A percentile compares a stretch with the other conserved stretches of the same genome.
phyloP scores from a whole-genome alignment of 2,113 vertebrate species.

The Peromyscus maniculatus region DNA sequence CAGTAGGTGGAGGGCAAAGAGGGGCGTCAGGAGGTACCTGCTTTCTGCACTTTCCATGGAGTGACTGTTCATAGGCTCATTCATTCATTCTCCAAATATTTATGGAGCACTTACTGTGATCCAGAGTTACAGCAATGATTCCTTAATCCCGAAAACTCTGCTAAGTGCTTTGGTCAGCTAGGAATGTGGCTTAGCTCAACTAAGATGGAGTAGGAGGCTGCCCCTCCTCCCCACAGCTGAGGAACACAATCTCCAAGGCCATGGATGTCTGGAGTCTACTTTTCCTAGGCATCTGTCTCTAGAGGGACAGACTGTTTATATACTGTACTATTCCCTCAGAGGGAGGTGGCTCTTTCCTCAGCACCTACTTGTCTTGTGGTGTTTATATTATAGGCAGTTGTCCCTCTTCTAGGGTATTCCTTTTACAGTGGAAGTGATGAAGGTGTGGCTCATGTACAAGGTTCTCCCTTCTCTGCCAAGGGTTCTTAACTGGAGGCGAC shows the following conservation, averaged over 20 bases:
- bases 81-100: neutral
- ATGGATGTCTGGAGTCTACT: neutral
- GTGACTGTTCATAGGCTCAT: neutral
- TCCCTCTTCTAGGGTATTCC: neutral
- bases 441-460: neutral
- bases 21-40: neutral
- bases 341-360: neutral
- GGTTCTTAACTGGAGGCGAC: neutral
- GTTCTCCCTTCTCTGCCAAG: constrained; percentile 6
- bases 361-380: neutral
- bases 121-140: neutral
- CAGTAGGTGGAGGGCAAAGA: neutral
- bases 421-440: neutral
- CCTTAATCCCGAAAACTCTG: neutral
- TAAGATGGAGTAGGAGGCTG: neutral
- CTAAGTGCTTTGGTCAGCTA: neutral
- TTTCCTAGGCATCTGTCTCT: neutral
- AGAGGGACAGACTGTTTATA: neutral
- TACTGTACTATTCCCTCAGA: neutral
- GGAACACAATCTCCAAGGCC: neutral
- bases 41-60: neutral
- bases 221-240: neutral
- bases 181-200: neutral
- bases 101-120: neutral
- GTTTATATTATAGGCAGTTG: neutral